Base-by-base conservation (phyloP, 2,888 invertebrate genomes). In the Atrina japonica region DNA sequence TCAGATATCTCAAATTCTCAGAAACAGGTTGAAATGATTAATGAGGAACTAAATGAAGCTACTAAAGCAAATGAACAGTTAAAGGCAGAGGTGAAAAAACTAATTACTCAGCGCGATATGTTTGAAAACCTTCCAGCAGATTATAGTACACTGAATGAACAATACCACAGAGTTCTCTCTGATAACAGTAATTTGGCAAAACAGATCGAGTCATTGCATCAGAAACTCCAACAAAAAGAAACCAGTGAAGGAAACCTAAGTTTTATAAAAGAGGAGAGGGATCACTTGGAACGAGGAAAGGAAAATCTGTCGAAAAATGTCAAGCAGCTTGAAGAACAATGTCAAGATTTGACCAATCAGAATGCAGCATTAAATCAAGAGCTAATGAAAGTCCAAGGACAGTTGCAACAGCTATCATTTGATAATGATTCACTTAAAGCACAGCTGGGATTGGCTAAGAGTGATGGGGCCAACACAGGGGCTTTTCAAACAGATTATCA, bases 161-260 rank as follows among this genome's bases (percentile, higher is more conserved):
- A 88, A 50, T 84, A 87, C 66, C 84, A 81, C 52, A 83, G 82
- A 58, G 74, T 87, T 6, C 74, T 88, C 7, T 73, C 72, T 45
- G 88, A 88, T 64, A 89, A 88, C 60, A 86, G 82, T 53, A 73
- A 60, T 23, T 73, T 88, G 76, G 84, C 86, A 5, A 85, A 84
- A 56, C 85, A 88, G 72, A 82, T 87, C 35, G 86, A 88, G 70
- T 86, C 86, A 47, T 81, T 89, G n/a, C 84, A 88, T 69, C 69
- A 73, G 3, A 78, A 83, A 69, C 73, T 88, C 3, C 76, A 75
- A 60, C 73, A 79, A 9, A 63, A 78, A 14, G 66, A 74, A 5
- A 70, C 70, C 7, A 60, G 68, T 25, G 64, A 78, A 43, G 73
- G 76, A n/a, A 67, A 82, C 40, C 50, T 70, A 18, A 73, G 70